These are phyloP conservation scores for Sesia apiformis DNA, from an alignment of 2,888 invertebrate species.

Conservation along the genomic window DNA sequence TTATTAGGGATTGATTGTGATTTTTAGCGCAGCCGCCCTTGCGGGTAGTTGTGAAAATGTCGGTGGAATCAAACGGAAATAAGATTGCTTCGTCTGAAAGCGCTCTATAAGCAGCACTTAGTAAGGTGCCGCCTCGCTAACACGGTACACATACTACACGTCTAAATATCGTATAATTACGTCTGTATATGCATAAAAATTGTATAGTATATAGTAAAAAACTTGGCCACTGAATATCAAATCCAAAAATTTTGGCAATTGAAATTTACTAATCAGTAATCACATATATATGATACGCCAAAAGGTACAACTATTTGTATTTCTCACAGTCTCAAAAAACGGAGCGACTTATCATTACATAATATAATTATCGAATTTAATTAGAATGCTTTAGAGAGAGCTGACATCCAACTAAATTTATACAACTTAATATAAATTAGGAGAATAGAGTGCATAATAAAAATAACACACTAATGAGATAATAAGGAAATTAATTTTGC, in stretches of 20 bases:
- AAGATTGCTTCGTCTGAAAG: too few relatives aligned
- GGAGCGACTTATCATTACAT: conserved; percentile 19
- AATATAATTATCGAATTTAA: conserved; percentile 21
- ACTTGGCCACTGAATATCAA: conserved; percentile 57
- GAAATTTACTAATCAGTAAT: conserved; percentile 7
- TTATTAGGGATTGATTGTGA: too few relatives aligned
- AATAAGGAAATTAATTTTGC: conserved; percentile 43
- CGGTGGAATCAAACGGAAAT: too few relatives aligned
- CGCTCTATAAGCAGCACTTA: conserved; percentile 27
- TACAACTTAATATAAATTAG: conserved; percentile 62
- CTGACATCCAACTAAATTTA: conserved; percentile 52
- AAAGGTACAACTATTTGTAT: background rate
- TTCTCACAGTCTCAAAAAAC: conserved; percentile 17
- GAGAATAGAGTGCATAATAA: conserved; percentile 31
- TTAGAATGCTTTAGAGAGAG: conserved; percentile 53
- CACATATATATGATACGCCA: background rate
- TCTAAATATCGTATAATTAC: conserved; percentile 56
- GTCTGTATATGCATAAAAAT: conserved; percentile 68
- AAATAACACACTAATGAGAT: conserved; percentile 50
- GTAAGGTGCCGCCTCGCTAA: conserved; percentile 40
- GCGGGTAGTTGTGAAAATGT: too few relatives aligned
- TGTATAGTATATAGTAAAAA: conserved; percentile 63
- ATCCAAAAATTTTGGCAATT: conserved; percentile 11
- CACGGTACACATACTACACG: conserved; percentile 56
- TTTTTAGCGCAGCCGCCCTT: too few relatives aligned